Evolutionary conservation across 2,888 invertebrate genomes (phyloP), one percentile per base, ranked within the genome.

Genomic region (Drosophila picticornis): DNA sequence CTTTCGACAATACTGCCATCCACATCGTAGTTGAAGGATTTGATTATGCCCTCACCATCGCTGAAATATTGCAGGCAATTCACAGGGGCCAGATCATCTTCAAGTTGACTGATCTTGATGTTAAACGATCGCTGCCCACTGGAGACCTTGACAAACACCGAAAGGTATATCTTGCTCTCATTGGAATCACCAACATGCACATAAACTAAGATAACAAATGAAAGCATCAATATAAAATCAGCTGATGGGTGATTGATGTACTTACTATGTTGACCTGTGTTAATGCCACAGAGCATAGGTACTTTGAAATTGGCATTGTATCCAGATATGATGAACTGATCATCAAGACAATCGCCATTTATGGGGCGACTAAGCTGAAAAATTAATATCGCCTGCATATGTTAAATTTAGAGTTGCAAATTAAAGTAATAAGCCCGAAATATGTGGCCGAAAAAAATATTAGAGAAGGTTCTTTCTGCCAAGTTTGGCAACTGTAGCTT

Each of bases 231-330:
- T 10, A 3, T 1, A 16, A 7, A 13, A 9, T 51, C 4, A 43
- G 7, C 7, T 16, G 11, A 13, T 2, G 0, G 4, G 0, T 6
- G 9, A 0, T 16, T 5, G 6, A 1, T 60, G 0, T 51, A 88
- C 91, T 94, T 94, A 97, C 97, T 93, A 84, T 96, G 96, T 91
- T 96, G 96, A 19, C 96, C 96, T 1, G 96, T 95, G 89, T 96
- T 97, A 48, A 96, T 95, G 25, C 97, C 97, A 90, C 97, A 97
- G 29, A 97, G 92, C 7, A 95, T 94, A 0, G 97, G 97, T 69
- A 96, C 93, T n/a, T 94, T 92, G 72, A 94, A 95, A 87, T 96
- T 96, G 0, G 94, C 86, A 91, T 96, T 96, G 88, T 96, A 96
- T 3, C 97, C 97, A 0, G 95, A 95, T 6, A 97, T 94, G 13